A percentile compares a stretch with the other conserved stretches of the same genome.
Evolutionary conservation across 2,113 vertebrate species (phyloP).

Genomic region (Loxodonta africana): DNA sequence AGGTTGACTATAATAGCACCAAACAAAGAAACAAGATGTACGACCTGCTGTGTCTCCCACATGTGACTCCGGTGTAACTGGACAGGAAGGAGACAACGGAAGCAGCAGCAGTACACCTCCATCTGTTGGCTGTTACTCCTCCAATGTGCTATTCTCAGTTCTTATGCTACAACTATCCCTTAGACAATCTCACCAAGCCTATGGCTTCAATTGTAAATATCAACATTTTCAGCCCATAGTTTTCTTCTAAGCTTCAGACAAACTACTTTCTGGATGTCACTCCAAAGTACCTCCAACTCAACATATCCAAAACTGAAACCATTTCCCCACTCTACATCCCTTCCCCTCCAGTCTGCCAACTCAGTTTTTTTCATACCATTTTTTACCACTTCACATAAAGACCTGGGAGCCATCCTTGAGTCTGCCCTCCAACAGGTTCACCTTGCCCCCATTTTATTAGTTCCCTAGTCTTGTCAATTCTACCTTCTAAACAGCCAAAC

Average conservation of each 20-base stretch:
- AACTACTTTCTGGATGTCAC: neutral
- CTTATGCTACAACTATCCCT: neutral
- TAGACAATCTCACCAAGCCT: neutral
- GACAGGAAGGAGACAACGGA: neutral
- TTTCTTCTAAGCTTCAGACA: constrained; percentile 14
- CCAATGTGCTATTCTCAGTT: neutral
- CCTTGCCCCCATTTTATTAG: no score
- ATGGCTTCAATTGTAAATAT: neutral
- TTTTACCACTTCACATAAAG: neutral
- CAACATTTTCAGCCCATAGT: neutral
- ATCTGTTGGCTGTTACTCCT: no score
- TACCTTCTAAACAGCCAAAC: neutral
- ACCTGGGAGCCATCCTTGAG: neutral
- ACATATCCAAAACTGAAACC: neutral
- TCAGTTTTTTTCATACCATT: neutral
- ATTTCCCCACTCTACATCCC: neutral
- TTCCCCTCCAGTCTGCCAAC: neutral
- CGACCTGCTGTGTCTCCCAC: neutral
- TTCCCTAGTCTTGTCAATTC: neutral
- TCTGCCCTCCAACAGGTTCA: neutral
- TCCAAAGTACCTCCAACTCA: neutral
- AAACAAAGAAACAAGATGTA: neutral
- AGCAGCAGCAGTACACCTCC: neutral
- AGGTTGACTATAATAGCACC: neutral
- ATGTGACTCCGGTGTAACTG: neutral